Evolutionary conservation across 2,888 invertebrate genomes (phyloP).

Genomic region (Itoplectis maculator): DNA sequence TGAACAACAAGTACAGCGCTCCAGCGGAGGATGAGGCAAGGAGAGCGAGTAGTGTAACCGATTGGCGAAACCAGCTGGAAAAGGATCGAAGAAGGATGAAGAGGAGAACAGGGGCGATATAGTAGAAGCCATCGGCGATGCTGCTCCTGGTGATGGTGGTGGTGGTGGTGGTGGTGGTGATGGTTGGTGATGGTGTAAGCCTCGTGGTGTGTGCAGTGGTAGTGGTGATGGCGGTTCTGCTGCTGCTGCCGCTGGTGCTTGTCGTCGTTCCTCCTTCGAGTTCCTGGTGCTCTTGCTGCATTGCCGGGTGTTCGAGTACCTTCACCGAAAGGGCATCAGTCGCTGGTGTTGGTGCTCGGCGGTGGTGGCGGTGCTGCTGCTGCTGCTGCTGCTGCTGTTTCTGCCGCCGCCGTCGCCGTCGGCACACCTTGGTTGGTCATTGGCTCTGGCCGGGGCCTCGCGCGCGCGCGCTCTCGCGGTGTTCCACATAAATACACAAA

Average conservation of each 20-base stretch:
- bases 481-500: slow-evolving; percentile 84
- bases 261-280: slow-evolving; percentile 74
- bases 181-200: slow-evolving; percentile 34
- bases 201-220: background rate
- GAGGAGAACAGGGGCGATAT: slow-evolving; percentile 69
- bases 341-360: slow-evolving; percentile 53
- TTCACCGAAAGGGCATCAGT: slow-evolving; percentile 80
- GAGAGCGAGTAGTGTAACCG: slow-evolving; percentile 29
- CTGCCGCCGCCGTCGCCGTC: slow-evolving; percentile 56
- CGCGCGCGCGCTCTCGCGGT: slow-evolving; percentile 72
- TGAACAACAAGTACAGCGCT: slow-evolving; percentile 41
- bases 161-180: slow-evolving; percentile 69
- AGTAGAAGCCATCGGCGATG: background rate
- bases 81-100: slow-evolving; percentile 70
- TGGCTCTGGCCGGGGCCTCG: slow-evolving; percentile 77
- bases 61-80: slow-evolving; percentile 56
- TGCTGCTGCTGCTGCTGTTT: slow-evolving; percentile 26
- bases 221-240: slow-evolving; percentile 7
- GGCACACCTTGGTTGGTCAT: slow-evolving; percentile 83
- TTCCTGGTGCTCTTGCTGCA: slow-evolving; percentile 82
- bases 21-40: slow-evolving; percentile 25
- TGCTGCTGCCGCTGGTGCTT: slow-evolving; percentile 33
- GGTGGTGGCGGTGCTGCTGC: slow-evolving; percentile 39
- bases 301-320: slow-evolving; percentile 77
- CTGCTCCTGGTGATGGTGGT: slow-evolving; percentile 52